Base-by-base conservation (phyloP, 2,797 vertebrate genomes). In the Thamnophis elegans region DNA sequence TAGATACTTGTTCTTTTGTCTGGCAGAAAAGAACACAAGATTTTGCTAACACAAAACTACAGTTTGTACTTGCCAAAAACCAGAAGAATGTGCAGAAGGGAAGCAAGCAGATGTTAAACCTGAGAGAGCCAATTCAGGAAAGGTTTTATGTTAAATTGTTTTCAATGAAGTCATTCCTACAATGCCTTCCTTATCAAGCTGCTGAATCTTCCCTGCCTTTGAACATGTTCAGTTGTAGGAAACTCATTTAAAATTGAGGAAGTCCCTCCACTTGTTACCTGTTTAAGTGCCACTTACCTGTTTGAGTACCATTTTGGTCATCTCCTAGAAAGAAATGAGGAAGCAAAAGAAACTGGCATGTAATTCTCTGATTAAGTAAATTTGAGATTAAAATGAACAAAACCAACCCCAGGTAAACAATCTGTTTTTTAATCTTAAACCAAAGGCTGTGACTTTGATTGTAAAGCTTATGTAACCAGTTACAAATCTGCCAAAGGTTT, bases 241-340 rank as follows among this genome's bases (percentile, higher is more conserved):
- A 42, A 78, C 8, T 4, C 18, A 4, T 42, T 3, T 78, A 42
- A 7, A 36, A 28, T n/a, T 54, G 28, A 55, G 36, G 53, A 68
- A 25, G 14, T 22, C 10, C 6, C n/a, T 16, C 28, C 11, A 16
- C 16, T 56, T 32, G 12, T 36, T 88, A 14, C 22, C 47, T 25
- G 7, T 12, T 6, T 56, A 6, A n/a, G 16, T 8, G 65, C n/a
- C 56, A 18, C 91, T 58, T 87, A 93, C 93, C 68, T 93, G 56
- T 47, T 42, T 78, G 58, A 32, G 9, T 92, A 68, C 86, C 47
- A 1, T 65, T 88, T 58, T 85, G n/a, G 0, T 8, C 36, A 54
- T 18, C 26, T 93, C 89, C 92, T 93, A 56, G 18, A 93, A 93
- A 82, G n/a, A 62, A 82, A 92, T 13, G 20, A n/a, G 42, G 16